Percentiles rank a stretch among this genome's conserved stretches.
Conservation (phyloP, 2,888 invertebrate species). For the Meganola albula region DNA sequence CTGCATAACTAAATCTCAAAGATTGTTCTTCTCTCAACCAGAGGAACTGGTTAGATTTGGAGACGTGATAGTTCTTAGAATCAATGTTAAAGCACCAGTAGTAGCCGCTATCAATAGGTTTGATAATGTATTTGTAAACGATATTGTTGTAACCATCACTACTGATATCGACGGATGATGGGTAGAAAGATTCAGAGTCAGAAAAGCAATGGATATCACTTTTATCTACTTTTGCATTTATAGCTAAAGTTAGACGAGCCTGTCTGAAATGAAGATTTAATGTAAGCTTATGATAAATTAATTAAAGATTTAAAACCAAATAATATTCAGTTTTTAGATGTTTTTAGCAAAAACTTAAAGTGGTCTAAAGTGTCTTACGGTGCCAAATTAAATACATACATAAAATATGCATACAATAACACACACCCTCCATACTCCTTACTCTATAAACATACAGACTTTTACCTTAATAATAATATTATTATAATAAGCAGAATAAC, state of each 20-base stretch:
- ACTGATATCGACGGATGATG: conserved; percentile 38
- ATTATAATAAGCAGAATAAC: conserved; percentile 12
- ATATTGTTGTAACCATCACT: neutral
- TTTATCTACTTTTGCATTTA: conserved; percentile 36
- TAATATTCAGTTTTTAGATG: too few species aligned
- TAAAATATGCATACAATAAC: too few species aligned
- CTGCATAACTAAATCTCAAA: conserved; percentile 43
- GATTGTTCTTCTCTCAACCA: conserved; percentile 48
- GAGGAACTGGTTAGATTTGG: conserved; percentile 52
- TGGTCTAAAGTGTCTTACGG: too few species aligned
- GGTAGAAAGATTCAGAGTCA: conserved; percentile 49
- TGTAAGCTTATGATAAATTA: too few species aligned
- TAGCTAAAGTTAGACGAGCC: conserved; percentile 40
- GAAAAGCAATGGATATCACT: conserved; percentile 56
- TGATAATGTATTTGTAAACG: conserved; percentile 25
- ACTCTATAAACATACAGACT: too few species aligned
- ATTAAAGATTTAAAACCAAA: too few species aligned
- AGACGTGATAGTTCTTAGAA: conserved; percentile 37
- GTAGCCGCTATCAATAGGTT: conserved; percentile 51
- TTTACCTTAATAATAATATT: neutral
- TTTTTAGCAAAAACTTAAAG: too few species aligned
- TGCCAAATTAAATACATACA: too few species aligned
- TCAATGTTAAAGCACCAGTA: conserved; percentile 64
- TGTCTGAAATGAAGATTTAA: conserved; percentile 41
- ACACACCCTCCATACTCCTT: too few species aligned